Percentiles rank a stretch among this genome's conserved stretches.
These are phyloP conservation scores for Centropus unirufus DNA, from an alignment of 2,113 vertebrate species.

Conservation along the genomic window DNA sequence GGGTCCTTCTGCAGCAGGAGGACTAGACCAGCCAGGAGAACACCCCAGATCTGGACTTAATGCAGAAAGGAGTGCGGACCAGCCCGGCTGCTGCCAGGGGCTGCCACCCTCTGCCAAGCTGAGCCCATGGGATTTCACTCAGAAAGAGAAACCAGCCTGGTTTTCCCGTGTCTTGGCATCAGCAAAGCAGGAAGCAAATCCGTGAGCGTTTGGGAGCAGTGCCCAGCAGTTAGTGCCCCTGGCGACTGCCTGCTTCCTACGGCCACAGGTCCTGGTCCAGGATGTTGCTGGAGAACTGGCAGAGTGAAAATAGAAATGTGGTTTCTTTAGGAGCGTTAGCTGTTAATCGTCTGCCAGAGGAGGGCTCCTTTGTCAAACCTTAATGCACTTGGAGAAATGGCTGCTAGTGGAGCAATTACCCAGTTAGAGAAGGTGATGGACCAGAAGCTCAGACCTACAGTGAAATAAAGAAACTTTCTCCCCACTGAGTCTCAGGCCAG, in stretches of 20 bases:
- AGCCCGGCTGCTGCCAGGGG: background rate
- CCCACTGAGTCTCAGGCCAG: background rate
- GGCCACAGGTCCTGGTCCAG: background rate
- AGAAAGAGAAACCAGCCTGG: background rate
- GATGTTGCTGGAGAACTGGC: background rate
- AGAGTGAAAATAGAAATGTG: background rate
- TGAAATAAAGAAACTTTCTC: background rate
- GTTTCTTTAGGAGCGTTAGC: background rate
- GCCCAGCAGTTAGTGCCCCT: background rate
- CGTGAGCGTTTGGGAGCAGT: background rate
- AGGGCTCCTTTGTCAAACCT: slow-evolving; percentile 5
- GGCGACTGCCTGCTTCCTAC: background rate
- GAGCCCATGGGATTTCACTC: background rate
- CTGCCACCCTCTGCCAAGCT: rapidly evolving
- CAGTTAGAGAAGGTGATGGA: background rate
- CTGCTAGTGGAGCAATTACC: background rate
- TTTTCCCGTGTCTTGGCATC: background rate
- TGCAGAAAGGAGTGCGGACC: background rate
- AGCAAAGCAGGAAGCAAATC: background rate
- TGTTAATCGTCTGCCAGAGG: background rate
- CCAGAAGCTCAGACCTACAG: background rate
- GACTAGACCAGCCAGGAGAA: background rate
- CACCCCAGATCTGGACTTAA: background rate
- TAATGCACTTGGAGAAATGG: background rate
- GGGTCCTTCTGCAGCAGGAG: background rate